Percentiles rank a stretch among this genome's conserved stretches.
These are phyloP conservation scores for Dufourea novaeangliae DNA, from an alignment of 1,140 invertebrate species.

Conservation along the genomic window DNA sequence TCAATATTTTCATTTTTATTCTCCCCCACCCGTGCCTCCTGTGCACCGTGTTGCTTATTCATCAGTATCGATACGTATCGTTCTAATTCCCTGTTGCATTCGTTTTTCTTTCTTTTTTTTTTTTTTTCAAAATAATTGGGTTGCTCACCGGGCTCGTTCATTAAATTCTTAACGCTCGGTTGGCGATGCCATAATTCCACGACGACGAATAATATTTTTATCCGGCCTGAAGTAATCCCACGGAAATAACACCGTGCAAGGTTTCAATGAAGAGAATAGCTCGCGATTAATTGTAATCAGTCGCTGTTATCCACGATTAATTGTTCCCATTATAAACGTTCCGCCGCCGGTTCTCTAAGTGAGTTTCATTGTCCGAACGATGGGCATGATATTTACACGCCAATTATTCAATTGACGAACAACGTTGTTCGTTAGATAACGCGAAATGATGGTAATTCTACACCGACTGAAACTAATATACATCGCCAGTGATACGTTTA, in stretches of 20 bases:
- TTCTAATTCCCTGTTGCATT: constrained; percentile 6
- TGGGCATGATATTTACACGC: neutral
- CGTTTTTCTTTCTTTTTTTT: neutral
- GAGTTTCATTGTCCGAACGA: constrained; percentile 6
- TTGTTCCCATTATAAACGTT: neutral
- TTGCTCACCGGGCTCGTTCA: neutral
- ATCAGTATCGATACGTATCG: neutral
- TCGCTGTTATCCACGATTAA: neutral
- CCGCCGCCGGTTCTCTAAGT: neutral
- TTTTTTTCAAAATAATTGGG: constrained; percentile 6
- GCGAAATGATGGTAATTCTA: neutral
- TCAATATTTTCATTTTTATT: constrained; percentile 27
- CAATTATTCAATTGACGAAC: neutral
- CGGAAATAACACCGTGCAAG: neutral
- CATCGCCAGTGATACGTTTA: neutral
- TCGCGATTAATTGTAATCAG: constrained; percentile 8
- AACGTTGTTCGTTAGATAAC: neutral
- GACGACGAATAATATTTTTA: neutral
- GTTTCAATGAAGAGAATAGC: neutral
- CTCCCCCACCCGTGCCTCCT: too few species aligned
- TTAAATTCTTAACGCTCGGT: constrained; percentile 2
- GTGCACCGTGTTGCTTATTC: constrained; percentile 12
- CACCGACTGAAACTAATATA: neutral
- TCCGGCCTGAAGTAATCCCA: neutral
- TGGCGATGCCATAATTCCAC: neutral